These are phyloP conservation scores for Parazoanthus swiftii DNA, from an alignment of 92 coral and sea anemone genomes.

Conservation along the genomic window DNA sequence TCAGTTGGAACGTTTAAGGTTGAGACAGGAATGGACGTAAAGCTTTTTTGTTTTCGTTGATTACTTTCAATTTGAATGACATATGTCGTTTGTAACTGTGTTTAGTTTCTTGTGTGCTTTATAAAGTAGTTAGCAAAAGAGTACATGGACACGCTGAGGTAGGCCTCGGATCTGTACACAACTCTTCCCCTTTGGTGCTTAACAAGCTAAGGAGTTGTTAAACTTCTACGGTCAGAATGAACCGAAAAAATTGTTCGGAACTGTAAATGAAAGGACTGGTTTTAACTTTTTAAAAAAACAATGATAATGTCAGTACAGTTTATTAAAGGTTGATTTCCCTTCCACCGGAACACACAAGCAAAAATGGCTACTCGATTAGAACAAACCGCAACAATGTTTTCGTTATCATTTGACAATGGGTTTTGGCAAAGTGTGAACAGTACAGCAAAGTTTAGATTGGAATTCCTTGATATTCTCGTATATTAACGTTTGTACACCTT, in stretches of 20 bases:
- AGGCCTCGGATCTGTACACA: no score
- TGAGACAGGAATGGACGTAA: neutral
- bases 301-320: neutral
- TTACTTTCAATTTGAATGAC: neutral
- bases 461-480: neutral
- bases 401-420: neutral
- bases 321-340: neutral
- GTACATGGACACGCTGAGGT: no score
- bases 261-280: no score
- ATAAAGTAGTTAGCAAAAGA: no score
- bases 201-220: neutral
- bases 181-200: neutral
- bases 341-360: slow-evolving; percentile 23
- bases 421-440: neutral
- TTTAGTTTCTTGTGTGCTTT: neutral
- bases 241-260: neutral
- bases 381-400: slow-evolving; percentile 10
- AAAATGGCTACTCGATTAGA: slow-evolving; percentile 2
- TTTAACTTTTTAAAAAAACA: neutral
- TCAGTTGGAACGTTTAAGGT: neutral
- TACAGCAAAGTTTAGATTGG: neutral
- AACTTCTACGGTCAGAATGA: neutral
- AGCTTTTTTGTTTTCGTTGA: neutral
- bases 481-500: neutral
- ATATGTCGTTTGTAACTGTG: neutral